Evolutionary conservation across 1,140 invertebrate species (phyloP), one percentile per base, ranked within the genome.

Genomic region (Panulirus ornatus): DNA sequence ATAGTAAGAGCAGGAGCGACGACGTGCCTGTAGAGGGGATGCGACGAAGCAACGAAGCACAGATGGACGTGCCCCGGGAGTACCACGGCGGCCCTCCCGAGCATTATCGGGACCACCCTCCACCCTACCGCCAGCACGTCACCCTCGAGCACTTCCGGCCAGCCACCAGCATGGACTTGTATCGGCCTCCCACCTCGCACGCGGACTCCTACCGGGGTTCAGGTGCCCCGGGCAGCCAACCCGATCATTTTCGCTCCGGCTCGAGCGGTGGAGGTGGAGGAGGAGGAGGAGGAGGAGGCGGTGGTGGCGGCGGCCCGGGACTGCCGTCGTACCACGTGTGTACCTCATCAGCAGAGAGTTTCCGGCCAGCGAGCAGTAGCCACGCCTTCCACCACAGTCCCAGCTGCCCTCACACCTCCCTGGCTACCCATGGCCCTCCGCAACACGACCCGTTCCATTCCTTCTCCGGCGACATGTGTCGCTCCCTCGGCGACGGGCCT

Each of bases 371-470:
- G 75, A 85, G 91, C 87, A 66, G 40, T 66, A 40, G 82, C 38
- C 81, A 84, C 87, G 76, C 91, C 36, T 92, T 92, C 84, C 91
- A 92, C 84, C 91, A 92, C 84, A 91, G 88, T 70, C 91, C 91
- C 14, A 91, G 91, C 58, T 92, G 91, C 66, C 91, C 91, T 8
- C 91, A 92, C 85, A 91, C 91, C 47, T 83, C 91, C 63, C 54
- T 88, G 66, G 58, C 90, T 11, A 75, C 44, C 42, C 86, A 88
- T 42, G 51, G 34, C 9, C 83, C 84, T 22, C 84, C 84, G 36
- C 88, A 84, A 36, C 91, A 92, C 88, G 91, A 92, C 86, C 91
- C 91, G 19, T 92, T 92, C 84, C 91, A 90, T 42, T n/a, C 84
- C 51, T 92, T 92, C 54, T 84, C 88, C 40, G 81, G 91, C 27